A percentile compares a stretch with the other conserved stretches of the same genome.
Evolutionary conservation across 2,113 vertebrate genomes (phyloP).

Genomic region (Tichodroma muraria): DNA sequence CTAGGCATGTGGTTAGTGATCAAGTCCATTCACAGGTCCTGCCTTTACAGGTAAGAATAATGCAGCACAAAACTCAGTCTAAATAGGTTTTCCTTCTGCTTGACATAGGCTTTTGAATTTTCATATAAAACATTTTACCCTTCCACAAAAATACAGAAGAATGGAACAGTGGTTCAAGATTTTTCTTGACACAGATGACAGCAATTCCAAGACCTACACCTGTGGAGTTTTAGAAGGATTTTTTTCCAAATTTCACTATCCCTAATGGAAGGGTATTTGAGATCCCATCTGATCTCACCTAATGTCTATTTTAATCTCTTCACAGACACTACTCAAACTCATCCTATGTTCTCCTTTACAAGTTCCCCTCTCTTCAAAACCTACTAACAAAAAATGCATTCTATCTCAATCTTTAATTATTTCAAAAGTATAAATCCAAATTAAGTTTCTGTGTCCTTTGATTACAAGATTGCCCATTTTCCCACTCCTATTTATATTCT

Average conservation of each 20-base stretch:
- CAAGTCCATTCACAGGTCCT: not conserved
- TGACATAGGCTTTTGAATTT: not conserved
- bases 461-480: not conserved
- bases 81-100: not conserved
- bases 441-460: not conserved
- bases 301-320: not conserved
- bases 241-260: not conserved
- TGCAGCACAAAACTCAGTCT: not conserved
- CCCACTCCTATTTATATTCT: not conserved
- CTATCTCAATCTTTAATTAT: not conserved
- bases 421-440: not conserved
- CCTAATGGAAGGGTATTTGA: not conserved
- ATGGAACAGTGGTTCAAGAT: not conserved
- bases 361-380: not conserved
- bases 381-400: not conserved
- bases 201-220: not conserved
- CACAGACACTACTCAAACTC: fast-evolving
- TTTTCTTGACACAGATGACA: not conserved
- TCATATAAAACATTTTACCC: not conserved
- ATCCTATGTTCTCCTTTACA: not conserved
- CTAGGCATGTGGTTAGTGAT: not conserved
- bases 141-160: not conserved
- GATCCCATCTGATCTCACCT: not conserved
- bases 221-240: not conserved
- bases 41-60: not conserved